phyloP scores from a whole-genome alignment of 1,140 invertebrate species.

The Chionoecetes opilio region DNA sequence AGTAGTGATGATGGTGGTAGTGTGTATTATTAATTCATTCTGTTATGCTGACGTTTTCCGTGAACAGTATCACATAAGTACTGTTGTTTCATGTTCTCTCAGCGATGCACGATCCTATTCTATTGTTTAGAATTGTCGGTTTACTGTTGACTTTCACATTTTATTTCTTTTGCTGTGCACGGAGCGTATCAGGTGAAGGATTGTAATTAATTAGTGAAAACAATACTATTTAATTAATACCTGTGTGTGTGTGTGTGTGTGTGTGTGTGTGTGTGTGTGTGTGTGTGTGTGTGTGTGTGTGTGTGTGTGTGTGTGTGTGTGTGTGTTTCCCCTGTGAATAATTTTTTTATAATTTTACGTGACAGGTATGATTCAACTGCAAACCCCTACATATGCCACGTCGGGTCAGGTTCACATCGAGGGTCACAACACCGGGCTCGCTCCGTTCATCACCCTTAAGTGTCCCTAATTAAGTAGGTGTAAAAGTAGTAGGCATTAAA shows the following conservation, averaged over 20 bases:
- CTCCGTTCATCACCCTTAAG: too few species aligned
- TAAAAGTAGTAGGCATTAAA: too few species aligned
- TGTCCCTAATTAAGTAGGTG: too few species aligned
- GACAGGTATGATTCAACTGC: too few species aligned
- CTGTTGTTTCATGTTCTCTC: too few species aligned
- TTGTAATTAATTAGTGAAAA: slow-evolving; percentile 23
- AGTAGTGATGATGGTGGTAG: neutral
- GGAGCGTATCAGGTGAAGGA: neutral
- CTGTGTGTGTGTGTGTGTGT: neutral
- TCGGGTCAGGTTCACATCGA: too few species aligned
- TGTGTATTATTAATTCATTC: neutral
- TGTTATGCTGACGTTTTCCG: too few species aligned
- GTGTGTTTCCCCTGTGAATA: neutral
- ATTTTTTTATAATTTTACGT: too few species aligned
- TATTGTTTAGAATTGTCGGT: neutral
- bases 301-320: slow-evolving; percentile 12
- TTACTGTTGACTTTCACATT: neutral
- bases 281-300: slow-evolving; percentile 27
- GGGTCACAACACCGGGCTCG: too few species aligned
- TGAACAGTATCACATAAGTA: too few species aligned
- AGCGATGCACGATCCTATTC: neutral
- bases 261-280: slow-evolving; percentile 27
- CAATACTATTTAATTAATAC: slow-evolving; percentile 16
- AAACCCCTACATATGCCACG: too few species aligned
- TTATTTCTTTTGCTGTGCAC: neutral